Evolutionary conservation across 2,888 invertebrate genomes (phyloP).

Genomic region (Agrochola lota): DNA sequence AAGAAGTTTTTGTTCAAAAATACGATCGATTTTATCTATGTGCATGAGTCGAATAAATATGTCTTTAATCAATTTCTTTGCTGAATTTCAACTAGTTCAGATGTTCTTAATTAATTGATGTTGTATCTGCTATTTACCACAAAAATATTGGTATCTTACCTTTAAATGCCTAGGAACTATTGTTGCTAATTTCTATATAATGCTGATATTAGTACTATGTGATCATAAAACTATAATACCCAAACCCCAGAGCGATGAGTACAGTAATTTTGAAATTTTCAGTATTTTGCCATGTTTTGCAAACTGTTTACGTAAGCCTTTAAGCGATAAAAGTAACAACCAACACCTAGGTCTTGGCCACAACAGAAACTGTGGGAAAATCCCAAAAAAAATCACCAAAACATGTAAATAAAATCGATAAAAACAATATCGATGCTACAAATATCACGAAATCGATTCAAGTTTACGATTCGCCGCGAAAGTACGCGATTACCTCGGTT

Average conservation of each 20-base stretch:
- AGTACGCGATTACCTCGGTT: slow-evolving; percentile 68
- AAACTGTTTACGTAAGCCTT: background rate
- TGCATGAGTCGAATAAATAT: slow-evolving; percentile 42
- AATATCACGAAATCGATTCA: slow-evolving; percentile 67
- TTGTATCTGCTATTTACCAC: background rate
- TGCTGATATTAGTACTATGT: background rate
- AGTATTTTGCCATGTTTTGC: background rate
- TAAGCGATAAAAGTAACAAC: slow-evolving; percentile 5
- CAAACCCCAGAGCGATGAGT: too few species aligned
- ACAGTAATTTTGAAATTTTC: background rate
- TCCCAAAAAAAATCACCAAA: slow-evolving; percentile 6
- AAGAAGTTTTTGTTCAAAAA: slow-evolving; percentile 21
- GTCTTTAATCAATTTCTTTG: slow-evolving; percentile 37
- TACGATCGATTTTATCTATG: slow-evolving; percentile 26
- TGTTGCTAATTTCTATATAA: background rate
- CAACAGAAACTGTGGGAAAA: slow-evolving; percentile 21
- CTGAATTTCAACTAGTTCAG: slow-evolving; percentile 25
- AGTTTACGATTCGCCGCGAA: slow-evolving; percentile 71
- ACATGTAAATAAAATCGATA: slow-evolving; percentile 45
- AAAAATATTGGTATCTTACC: slow-evolving; percentile 12
- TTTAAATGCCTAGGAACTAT: background rate
- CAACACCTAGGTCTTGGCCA: slow-evolving; percentile 19
- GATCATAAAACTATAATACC: background rate
- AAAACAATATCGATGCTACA: slow-evolving; percentile 61
- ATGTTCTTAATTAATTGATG: slow-evolving; percentile 18